These are phyloP conservation scores for Notothenia rossii DNA, from an alignment of 2,113 vertebrate genomes.

Conservation along the genomic window DNA sequence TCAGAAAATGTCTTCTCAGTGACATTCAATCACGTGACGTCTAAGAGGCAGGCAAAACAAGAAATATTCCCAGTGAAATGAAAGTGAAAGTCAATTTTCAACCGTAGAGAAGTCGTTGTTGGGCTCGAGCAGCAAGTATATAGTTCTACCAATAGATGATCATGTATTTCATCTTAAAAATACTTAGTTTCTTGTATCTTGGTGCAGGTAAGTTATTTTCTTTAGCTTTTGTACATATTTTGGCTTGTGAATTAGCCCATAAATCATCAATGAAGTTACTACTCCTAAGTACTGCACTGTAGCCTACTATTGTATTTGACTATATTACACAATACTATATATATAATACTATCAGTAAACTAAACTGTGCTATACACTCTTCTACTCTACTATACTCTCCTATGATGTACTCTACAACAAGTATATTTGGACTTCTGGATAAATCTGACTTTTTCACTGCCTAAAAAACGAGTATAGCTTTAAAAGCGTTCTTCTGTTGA, in stretches of 20 bases:
- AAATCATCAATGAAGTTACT: not conserved
- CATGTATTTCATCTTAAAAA: conserved; percentile 53
- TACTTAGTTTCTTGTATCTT: conserved; percentile 26
- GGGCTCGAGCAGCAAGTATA: not conserved
- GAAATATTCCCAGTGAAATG: conserved; percentile 47
- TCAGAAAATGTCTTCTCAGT: not conserved
- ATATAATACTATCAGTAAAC: not conserved
- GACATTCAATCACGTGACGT: conserved; percentile 1
- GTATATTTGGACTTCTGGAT: too few species aligned
- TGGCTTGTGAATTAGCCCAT: not conserved
- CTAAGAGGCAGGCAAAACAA: not conserved
- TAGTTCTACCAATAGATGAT: not conserved
- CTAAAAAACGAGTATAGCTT: too few species aligned
- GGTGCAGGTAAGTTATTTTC: conserved; percentile 53
- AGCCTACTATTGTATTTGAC: not conserved
- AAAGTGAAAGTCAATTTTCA: conserved; percentile 80
- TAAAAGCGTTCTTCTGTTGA: too few species aligned
- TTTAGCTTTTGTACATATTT: not conserved
- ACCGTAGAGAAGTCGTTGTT: not conserved
- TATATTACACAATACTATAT: not conserved
- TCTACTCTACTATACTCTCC: not conserved
- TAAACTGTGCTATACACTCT: not conserved
- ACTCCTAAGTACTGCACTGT: not conserved
- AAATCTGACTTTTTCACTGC: too few species aligned
- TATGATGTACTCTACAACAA: not conserved